Percentiles rank a stretch among this genome's conserved stretches.
Evolutionary conservation across 2,113 vertebrate species (phyloP).

Genomic region (Orthonyx spaldingii): DNA sequence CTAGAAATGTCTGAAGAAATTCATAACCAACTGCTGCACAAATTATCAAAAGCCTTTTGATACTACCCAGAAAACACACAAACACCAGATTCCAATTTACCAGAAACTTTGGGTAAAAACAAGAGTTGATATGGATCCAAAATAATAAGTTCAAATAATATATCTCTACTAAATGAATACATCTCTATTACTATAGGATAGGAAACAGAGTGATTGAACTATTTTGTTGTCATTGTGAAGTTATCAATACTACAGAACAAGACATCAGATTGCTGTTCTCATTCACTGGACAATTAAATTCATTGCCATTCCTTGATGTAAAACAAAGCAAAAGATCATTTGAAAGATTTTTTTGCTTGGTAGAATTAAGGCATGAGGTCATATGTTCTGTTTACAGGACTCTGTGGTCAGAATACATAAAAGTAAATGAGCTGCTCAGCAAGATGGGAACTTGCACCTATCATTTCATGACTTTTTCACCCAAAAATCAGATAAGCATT

Average conservation of each 20-base stretch:
- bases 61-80: background rate
- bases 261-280: background rate
- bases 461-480: background rate
- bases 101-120: background rate
- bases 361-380: background rate
- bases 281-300: background rate
- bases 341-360: background rate
- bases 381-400: background rate
- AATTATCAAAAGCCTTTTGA: background rate
- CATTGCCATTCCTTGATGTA: background rate
- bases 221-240: background rate
- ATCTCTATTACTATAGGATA: background rate
- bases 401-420: background rate
- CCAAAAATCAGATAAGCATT: background rate
- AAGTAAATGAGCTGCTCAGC: background rate
- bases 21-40: background rate
- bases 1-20: background rate
- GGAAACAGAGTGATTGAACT: background rate
- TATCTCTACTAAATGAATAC: background rate
- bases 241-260: background rate
- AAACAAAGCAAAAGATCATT: background rate
- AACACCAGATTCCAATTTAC: background rate
- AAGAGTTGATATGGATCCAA: background rate
- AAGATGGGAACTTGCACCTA: background rate
- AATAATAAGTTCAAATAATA: background rate